A percentile compares a stretch with the other conserved stretches of the same genome.
These are phyloP conservation scores for Phyllostomus discolor DNA, from an alignment of 2,113 vertebrate genomes.

Conservation along the genomic window DNA sequence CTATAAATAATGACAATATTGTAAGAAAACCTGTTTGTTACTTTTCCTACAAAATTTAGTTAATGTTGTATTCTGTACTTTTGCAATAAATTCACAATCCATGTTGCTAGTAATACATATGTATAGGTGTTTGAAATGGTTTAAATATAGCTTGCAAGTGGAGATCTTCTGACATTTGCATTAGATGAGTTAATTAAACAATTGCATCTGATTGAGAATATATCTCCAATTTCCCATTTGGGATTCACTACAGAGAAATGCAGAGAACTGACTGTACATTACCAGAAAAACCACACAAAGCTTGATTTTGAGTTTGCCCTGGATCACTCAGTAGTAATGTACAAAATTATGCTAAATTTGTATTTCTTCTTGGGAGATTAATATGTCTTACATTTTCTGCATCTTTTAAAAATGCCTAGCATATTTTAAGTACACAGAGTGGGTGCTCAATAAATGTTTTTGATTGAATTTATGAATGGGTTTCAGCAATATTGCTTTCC, in stretches of 20 bases:
- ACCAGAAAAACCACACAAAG: neutral
- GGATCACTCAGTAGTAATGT: neutral
- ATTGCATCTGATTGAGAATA: neutral
- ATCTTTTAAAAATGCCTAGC: neutral
- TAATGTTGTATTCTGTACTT: neutral
- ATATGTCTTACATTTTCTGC: neutral
- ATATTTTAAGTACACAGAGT: neutral
- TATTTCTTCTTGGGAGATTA: neutral
- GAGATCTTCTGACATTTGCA: neutral
- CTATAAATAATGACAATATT: neutral
- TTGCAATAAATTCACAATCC: neutral
- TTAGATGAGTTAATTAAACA: neutral
- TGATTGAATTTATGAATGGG: neutral
- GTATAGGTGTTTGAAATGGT: neutral
- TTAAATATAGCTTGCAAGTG: neutral
- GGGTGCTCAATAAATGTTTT: neutral
- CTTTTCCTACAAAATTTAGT: neutral
- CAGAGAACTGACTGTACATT: neutral
- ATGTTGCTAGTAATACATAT: neutral
- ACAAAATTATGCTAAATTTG: neutral
- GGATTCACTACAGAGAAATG: neutral
- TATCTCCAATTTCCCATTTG: neutral
- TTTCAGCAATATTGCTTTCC: neutral
- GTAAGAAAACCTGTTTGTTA: neutral
- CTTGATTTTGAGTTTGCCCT: neutral